A percentile compares a stretch with the other conserved stretches of the same genome.
Evolutionary conservation across 2,113 vertebrate species (phyloP).

Genomic region (Prinia subflava): DNA sequence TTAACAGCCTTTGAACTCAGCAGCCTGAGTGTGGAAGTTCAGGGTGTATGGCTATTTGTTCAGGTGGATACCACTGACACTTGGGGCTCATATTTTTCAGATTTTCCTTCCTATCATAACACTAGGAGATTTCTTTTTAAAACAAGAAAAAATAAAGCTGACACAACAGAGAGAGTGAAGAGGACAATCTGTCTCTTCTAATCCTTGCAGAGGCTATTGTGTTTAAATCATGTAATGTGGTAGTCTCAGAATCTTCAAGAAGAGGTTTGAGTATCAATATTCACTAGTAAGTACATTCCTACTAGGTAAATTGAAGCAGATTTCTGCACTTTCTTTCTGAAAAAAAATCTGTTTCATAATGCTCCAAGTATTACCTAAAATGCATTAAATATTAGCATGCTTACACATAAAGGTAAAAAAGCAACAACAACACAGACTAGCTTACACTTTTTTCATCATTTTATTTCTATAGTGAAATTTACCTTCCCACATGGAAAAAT

Average conservation of each 20-base stretch:
- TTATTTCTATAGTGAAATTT: constrained; percentile 45
- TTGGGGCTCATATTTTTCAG: constrained; percentile 38
- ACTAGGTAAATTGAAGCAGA: background rate
- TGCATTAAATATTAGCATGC: constrained; percentile 48
- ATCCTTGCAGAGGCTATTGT: background rate
- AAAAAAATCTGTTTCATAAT: background rate
- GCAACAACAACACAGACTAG: constrained; percentile 42
- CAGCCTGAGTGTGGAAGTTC: constrained; percentile 10
- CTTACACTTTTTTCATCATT: constrained; percentile 58
- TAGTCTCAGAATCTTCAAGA: background rate
- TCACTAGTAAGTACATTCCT: background rate
- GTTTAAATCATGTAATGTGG: background rate
- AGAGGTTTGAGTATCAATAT: background rate
- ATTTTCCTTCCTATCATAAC: constrained; percentile 27
- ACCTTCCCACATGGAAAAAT: constrained; percentile 68
- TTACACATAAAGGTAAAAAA: constrained; percentile 68
- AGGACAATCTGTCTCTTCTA: background rate
- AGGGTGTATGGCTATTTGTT: background rate
- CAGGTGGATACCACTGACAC: constrained; percentile 42
- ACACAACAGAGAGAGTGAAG: background rate
- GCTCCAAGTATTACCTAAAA: constrained; percentile 51
- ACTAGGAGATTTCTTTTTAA: background rate
- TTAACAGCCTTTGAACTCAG: constrained; percentile 47
- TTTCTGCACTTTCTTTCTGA: background rate
- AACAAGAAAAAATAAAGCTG: constrained; percentile 16